Evolutionary conservation across 2,797 vertebrate genomes (phyloP), one percentile per base, ranked within the genome.

Genomic region (Aratinga solstitialis): DNA sequence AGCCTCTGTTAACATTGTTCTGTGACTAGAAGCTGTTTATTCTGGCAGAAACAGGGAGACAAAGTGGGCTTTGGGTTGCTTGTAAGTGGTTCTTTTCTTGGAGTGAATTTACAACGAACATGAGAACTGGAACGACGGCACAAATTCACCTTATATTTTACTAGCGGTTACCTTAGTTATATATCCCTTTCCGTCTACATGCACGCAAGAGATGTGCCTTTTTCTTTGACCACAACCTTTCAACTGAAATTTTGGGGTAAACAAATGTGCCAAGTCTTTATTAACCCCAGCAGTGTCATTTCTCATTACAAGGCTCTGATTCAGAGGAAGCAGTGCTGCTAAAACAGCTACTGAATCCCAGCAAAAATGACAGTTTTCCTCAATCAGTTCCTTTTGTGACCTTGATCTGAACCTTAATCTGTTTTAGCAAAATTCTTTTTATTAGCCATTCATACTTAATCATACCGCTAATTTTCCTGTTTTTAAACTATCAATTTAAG

Each of bases 341-440:
- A 89, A 96, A 97, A 82, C 93, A 92, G 96, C 97, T 95, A 80
- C 89, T 1, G 54, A 90, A 75, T 89, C 95, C 69, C 79, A 93
- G 58, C 71, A 97, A 95, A 97, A 97, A 97, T 84, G 97, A 89
- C 93, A 95, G 95, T 94, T 97, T 97, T 97, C 97, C 97, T 97
- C 96, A 96, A 96, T 97, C 97, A 96, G 94, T 97, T 97, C 94
- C 97, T 97, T 97, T 97, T 97, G 92, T 98, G 97, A 98, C 97
- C 98, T 97, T 96, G 91, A 97, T 97, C 97, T 98, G 97, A 98
- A 98, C 98, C 96, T 97, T 97, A 97, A 97, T 98, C 97, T 97
- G 97, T 97, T 97, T 96, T 96, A 97, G 96, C 95, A 94, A 94
- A 96, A 97, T 96, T 98, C 96, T 97, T 97, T 97, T 98, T 98